These are phyloP conservation scores for Belgica antarctica DNA, from an alignment of 2,888 invertebrate genomes.

Conservation along the genomic window DNA sequence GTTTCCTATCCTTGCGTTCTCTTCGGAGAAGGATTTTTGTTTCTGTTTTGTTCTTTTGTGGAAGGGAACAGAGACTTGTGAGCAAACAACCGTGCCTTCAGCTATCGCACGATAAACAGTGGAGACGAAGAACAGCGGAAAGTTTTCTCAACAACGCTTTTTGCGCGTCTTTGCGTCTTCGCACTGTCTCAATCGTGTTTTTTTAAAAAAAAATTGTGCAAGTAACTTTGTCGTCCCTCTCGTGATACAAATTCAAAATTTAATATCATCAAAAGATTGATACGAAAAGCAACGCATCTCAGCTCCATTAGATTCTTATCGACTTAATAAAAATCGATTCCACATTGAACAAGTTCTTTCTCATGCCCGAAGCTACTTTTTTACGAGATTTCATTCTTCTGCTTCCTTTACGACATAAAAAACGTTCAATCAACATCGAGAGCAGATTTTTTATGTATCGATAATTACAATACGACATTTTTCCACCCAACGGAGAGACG, in stretches of 20 bases:
- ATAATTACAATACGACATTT: conserved; percentile 27
- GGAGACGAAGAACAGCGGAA: neutral
- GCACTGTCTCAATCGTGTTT: too few species aligned
- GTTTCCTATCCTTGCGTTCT: neutral
- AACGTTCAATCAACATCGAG: conserved; percentile 17
- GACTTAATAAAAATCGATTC: too few species aligned
- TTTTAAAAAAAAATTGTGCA: neutral
- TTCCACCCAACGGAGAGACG: neutral
- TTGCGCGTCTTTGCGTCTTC: too few species aligned
- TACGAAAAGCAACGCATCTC: too few species aligned
- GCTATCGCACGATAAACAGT: neutral
- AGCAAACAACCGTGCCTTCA: neutral
- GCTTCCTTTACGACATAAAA: neutral
- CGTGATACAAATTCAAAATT: neutral
- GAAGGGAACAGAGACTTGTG: neutral
- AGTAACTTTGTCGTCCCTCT: neutral
- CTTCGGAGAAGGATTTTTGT: neutral
- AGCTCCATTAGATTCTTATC: too few species aligned
- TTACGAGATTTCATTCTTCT: conserved; percentile 15
- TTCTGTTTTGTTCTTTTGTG: neutral
- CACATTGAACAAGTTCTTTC: conserved; percentile 1
- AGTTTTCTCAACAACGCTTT: too few species aligned
- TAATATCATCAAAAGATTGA: conserved; percentile 3
- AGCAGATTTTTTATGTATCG: conserved; percentile 13
- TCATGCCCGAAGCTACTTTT: conserved; percentile 8